These are phyloP conservation scores for Danio aesculapii DNA, from an alignment of 2,797 vertebrate genomes.

Conservation along the genomic window DNA sequence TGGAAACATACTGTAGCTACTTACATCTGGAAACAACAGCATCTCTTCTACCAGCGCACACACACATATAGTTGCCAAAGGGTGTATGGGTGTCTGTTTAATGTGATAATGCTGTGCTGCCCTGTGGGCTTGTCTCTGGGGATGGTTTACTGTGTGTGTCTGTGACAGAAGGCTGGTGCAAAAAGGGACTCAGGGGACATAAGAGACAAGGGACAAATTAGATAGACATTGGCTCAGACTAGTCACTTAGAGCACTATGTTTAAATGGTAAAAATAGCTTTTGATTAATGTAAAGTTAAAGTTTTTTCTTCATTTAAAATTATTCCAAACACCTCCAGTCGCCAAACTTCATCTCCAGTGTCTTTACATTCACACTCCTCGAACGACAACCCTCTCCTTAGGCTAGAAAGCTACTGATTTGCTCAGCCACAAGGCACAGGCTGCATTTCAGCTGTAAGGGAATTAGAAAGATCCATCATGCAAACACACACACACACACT, in stretches of 20 bases:
- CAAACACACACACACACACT: slow-evolving; percentile 19
- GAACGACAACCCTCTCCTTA: slow-evolving; percentile 5
- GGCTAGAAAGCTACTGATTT: slow-evolving; percentile 32
- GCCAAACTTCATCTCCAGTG: slow-evolving; percentile 49
- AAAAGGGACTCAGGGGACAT: slow-evolving; percentile 15
- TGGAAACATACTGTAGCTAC: background rate
- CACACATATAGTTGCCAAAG: slow-evolving; percentile 33
- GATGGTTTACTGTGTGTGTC: slow-evolving; percentile 1
- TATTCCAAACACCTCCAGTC: background rate
- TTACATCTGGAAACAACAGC: slow-evolving; percentile 2
- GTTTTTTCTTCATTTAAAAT: background rate
- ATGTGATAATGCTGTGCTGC: slow-evolving; percentile 33
- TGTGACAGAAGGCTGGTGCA: slow-evolving; percentile 24
- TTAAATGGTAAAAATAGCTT: too few species aligned
- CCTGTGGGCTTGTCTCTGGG: slow-evolving; percentile 5
- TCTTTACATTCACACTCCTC: slow-evolving; percentile 46
- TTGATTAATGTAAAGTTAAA: too few species aligned
- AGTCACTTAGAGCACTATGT: too few species aligned
- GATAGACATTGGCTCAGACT: background rate
- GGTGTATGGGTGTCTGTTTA: slow-evolving; percentile 16
- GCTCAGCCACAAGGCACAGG: slow-evolving; percentile 13
- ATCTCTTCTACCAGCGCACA: background rate
- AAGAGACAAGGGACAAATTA: background rate
- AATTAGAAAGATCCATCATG: slow-evolving; percentile 45
- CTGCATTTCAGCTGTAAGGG: slow-evolving; percentile 36